Evolutionary conservation across 2,888 invertebrate species (phyloP), one percentile per base, ranked within the genome.

Genomic region (Rotaria macrura): DNA sequence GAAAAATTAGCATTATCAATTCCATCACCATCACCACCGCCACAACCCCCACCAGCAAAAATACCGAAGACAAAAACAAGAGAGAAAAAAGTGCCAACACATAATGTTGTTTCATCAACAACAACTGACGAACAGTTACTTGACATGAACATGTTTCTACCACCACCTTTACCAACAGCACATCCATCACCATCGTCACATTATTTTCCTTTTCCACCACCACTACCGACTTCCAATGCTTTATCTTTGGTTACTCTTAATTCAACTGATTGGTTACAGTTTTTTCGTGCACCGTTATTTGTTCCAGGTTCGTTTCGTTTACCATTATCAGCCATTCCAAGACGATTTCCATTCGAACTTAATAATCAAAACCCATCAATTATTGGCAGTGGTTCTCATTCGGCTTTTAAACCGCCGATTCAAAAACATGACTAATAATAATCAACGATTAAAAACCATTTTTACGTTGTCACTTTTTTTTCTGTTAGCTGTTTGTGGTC

Each of bases 231-330:
- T 25, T 79, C 79, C 10, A 79, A 43, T 79, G 14, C 79, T 25
- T n/a, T 79, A 79, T 65, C 65, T 34, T 43, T 79, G 9, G 40
- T 43, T 43, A 25, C 79, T 25, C 43, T 43, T 79, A 43, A 79
- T 43, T 43, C 43, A 25, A 40, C 40, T 9, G 43, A 79, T 79
- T 79, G 79, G 79, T 79, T 40, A n/a, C 79, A 43, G 43, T 79
- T 79, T 79, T 43, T 79, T 43, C 40, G 43, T 43, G 25, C 79
- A 79, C 79, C 79, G n/a, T 79, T 79, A 43, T 79, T 79, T 79
- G n/a, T 43, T 25, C 79, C 40, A 79, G n/a, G 25, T n/a, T 43
- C 79, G 2, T 79, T 79, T 43, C 79, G 79, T 79, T 79, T 79
- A 79, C 79, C 79, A 43, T 43, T 79, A 79, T 25, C 79, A 23